Base-by-base conservation (phyloP, 2,797 vertebrate genomes). In the Hyperoplus immaculatus region DNA sequence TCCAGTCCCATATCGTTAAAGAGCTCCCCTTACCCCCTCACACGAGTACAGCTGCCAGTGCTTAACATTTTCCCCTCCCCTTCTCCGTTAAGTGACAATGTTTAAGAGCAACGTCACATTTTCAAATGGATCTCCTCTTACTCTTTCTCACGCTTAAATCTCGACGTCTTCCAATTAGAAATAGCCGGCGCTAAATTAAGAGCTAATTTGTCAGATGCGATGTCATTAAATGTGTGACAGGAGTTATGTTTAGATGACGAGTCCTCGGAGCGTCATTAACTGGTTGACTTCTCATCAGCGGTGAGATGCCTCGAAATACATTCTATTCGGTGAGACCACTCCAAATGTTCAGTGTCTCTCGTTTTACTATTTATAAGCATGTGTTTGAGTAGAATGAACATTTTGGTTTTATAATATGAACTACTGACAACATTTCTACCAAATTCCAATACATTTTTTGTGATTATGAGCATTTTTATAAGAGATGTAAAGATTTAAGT, bases 201-300 rank as follows among this genome's bases (percentile, higher is more conserved):
- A 76, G 2, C 42, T 59, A 15, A 67, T 83, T 70, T 69, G 53
- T 76, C 54, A 49, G 49, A 63, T 38, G 65, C 54, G 82, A 81
- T 63, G 66, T 60, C 63, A 84, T 70, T 62, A 59, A 69, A 77
- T 64, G 70, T 45, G 69, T 45, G 69, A 75, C 55, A 50, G 64
- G 55, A 69, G 62, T 74, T 68, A 69, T 72, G 56, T 80, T 82
- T 67, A 65, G 68, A 68, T 63, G 2, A 72, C 56, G 67, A 47
- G 80, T 70, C 84, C 70, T 74, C 18, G 57, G 55, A 54, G 53
- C 70, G 50, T 62, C 65, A 71, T 61, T 76, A 29, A 29, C 29
- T 54, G 29, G 65, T 42, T 39, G 69, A 59, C 78, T 60, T 60
- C 15, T 69, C 46, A 62, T 68, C 38, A 14, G 21, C 5, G 78